These are phyloP conservation scores for Ormia ochracea DNA, from an alignment of 2,888 invertebrate species.

Conservation along the genomic window DNA sequence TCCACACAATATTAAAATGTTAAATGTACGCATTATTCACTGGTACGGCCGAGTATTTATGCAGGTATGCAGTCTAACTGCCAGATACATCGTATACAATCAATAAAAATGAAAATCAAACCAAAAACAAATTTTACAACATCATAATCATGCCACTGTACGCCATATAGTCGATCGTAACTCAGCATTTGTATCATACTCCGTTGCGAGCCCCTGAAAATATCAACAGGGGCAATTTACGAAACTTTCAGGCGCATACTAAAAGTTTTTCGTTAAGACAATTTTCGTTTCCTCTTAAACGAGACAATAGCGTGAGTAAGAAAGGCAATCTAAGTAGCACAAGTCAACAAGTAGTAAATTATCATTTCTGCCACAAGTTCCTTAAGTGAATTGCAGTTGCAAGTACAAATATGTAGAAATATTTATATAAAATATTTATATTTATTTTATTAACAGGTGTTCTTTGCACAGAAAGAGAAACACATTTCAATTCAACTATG, in stretches of 20 bases:
- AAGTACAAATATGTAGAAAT: constrained; percentile 9
- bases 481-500: not conserved
- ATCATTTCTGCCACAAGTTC: constrained; percentile 26
- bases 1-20: constrained; percentile 37
- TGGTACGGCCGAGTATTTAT: constrained; percentile 4
- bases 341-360: constrained; percentile 25
- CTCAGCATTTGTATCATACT: constrained; percentile 5
- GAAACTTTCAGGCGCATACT: too few species aligned
- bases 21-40: constrained; percentile 5
- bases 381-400: constrained; percentile 8
- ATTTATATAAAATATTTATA: constrained; percentile 22
- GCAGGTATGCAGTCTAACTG: constrained; percentile 24
- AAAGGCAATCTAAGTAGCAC: constrained; percentile 15
- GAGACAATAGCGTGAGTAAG: not conserved
- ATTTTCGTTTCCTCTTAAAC: too few species aligned
- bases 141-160: constrained; percentile 16
- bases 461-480: constrained; percentile 4
- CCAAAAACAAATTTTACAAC: not conserved
- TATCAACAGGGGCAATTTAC: not conserved
- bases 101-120: constrained; percentile 33
- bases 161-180: not conserved
- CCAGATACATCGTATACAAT: constrained; percentile 4
- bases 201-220: too few species aligned
- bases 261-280: too few species aligned
- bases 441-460: constrained; percentile 17